Base-by-base conservation (phyloP, 2,888 invertebrate species). In the Mimachlamys varia region DNA sequence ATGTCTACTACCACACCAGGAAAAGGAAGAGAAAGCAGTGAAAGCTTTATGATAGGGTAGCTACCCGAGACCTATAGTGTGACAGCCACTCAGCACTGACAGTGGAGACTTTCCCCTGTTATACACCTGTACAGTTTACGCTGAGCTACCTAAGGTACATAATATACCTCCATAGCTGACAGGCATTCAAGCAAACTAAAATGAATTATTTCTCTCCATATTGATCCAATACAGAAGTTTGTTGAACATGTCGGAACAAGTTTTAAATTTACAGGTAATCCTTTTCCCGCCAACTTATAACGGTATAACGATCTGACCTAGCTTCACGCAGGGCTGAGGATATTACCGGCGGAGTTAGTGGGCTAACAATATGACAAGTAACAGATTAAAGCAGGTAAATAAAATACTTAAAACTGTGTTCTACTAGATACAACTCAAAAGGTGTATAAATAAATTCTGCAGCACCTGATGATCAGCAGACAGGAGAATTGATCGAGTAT, bases 201-300 rank as follows among this genome's bases (percentile, higher is more conserved):
- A 33, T 76, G 76, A 76, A 76, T 76, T 76, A 76, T 76, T 76
- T 76, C 5, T 76, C 33, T 76, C 76, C 27, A 12, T 76, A 76
- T 76, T 76, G 76, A 76, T 76, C 76, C 33, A 27, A 22, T 76
- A 76, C 13, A 76, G 0, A 76, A 76, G 76, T 76, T 44, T 76
- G 33, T 12, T 27, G 7, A 33, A 76, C 76, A 76, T 76, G 76
- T 76, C 33, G 27, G 27, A 76, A 76, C 76, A 76, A 33, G 76
- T 76, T 76, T 33, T 1, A 27, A 76, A 76, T 76, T 27, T 76
- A 15, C 76, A 13, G 76, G 76, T 76, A 76, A 76, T 76, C 76
- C 33, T 1, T 33, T 76, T 76, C 76, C 76, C 76, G 76, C 76
- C 76, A 76, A 22, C 27, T 76, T 76, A 10, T 76, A 22, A 22